Evolutionary conservation across 2,888 invertebrate genomes (phyloP), one percentile per base, ranked within the genome.

Genomic region (Mantis religiosa): DNA sequence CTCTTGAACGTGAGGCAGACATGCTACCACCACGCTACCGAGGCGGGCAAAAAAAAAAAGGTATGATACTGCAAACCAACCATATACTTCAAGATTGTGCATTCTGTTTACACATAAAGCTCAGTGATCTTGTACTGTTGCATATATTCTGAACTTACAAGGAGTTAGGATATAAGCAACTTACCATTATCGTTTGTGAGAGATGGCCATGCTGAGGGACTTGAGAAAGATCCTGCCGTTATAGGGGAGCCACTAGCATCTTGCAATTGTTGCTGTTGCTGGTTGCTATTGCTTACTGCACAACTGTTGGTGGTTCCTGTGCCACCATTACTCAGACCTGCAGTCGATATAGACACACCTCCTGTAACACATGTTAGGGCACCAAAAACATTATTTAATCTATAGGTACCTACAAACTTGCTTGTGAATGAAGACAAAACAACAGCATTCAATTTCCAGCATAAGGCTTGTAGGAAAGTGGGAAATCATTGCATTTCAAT

Each of bases 241-340:
- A 87, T 87, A 25, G 90, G 87, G 47, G 91, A 87, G 20, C 90
- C 88, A 30, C 88, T 71, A 54, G 88, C 34, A 84, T 89, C 87
- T 84, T 89, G 89, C 4, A 89, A 83, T n/a, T 83, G 85, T 82
- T 88, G 88, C 15, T 87, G 71, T 41, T 41, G 41, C 12, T 41
- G 41, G 41, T 12, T 41, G 25, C 20, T 71, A 28, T 82, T 87
- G 87, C 87, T 82, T 25, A 41, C 27, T 8, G 41, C 47, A n/a
- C 41, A 41, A 30, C 34, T 81, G 12, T 81, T 84, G 25, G 87
- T 89, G 87, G 84, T 86, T 30, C 85, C 82, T 34, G 85, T 81
- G 88, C 87, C 87, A 30, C 88, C 88, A 41, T 87, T 91, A 92
- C 92, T 54, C 12, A 71, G 89, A 15, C 88, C 89, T 15, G 87